These are phyloP conservation scores for Haliclystus octoradiatus DNA, from an alignment of 30 jellyfish, hydroid and myxozoan genomes.

Conservation along the genomic window DNA sequence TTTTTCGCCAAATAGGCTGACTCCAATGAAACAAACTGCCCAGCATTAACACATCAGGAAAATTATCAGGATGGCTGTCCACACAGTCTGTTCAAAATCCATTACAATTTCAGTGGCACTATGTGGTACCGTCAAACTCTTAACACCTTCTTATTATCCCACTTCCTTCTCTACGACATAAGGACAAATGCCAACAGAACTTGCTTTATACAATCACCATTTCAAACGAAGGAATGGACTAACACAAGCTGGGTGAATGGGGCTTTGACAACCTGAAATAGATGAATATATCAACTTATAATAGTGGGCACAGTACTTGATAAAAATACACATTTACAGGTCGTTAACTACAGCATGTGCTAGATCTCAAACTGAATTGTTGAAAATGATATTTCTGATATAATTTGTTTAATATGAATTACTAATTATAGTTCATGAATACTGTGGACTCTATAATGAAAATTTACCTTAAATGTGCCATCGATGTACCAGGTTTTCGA, in stretches of 20 bases:
- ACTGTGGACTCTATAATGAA: too few relatives aligned
- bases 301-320: too few relatives aligned
- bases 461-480: background rate
- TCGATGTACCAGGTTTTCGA: slow-evolving; percentile 8
- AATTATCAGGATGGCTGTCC: background rate
- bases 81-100: slow-evolving; percentile 6
- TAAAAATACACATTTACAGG: too few relatives aligned
- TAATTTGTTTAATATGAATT: too few relatives aligned
- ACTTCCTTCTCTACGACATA: slow-evolving; percentile 1
- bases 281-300: too few relatives aligned
- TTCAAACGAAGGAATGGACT: background rate
- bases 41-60: background rate
- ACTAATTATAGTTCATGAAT: too few relatives aligned
- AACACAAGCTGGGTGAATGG: slow-evolving; percentile 1
- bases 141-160: background rate
- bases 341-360: too few relatives aligned
- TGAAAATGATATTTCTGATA: too few relatives aligned
- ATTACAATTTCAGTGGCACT: background rate
- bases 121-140: background rate
- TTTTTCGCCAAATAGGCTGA: background rate
- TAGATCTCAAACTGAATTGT: too few relatives aligned
- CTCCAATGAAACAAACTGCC: background rate
- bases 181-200: slow-evolving; percentile 1
- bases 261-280: too few relatives aligned
- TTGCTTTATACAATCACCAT: background rate